Evolutionary conservation across 2,888 invertebrate species (phyloP).

Genomic region (Cephonodes hylas): DNA sequence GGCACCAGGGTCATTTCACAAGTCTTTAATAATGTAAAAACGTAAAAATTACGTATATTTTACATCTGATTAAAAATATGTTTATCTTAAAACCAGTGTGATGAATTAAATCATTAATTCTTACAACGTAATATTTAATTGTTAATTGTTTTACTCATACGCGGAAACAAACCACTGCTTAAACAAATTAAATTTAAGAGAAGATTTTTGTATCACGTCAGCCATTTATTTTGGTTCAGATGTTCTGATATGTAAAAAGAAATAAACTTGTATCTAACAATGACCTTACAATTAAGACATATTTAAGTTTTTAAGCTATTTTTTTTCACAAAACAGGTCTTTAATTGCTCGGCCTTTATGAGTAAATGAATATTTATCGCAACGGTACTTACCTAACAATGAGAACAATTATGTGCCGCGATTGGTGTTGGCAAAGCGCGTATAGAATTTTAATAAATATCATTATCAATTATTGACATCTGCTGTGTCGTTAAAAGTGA

Average conservation of each 20-base stretch:
- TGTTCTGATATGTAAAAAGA: background rate
- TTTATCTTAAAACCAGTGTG: background rate
- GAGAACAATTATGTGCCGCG: background rate
- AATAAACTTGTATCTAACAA: background rate
- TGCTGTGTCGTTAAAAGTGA: background rate
- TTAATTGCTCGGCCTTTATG: background rate
- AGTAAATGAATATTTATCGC: background rate
- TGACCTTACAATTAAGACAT: slow-evolving; percentile 7
- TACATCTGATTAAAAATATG: background rate
- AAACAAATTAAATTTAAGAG: background rate
- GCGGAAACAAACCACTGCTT: background rate
- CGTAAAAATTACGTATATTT: too few relatives aligned
- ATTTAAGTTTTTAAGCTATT: background rate
- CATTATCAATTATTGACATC: background rate
- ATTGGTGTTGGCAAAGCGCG: background rate
- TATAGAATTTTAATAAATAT: background rate
- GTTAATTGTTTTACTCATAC: slow-evolving; percentile 3
- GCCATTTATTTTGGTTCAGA: background rate
- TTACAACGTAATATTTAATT: background rate
- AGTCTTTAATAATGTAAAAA: too few relatives aligned
- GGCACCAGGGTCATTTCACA: too few relatives aligned
- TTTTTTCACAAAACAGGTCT: background rate
- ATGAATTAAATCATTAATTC: background rate
- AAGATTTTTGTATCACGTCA: background rate
- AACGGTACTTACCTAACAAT: background rate